Conservation (phyloP, 2,113 vertebrate genomes). For the Leptocoma aspasia region DNA sequence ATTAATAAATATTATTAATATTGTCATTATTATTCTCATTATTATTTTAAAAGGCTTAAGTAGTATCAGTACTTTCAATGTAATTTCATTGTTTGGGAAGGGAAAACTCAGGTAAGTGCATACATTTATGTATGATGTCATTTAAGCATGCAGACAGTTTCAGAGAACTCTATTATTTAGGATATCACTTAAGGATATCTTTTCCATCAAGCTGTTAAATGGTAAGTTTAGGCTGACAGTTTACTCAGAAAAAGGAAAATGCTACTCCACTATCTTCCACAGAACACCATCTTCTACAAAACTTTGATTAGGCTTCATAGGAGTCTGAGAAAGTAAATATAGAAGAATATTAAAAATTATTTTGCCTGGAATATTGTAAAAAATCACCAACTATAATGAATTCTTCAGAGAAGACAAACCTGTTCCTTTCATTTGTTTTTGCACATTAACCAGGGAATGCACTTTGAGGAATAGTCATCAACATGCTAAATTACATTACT, state of each 20-base stretch:
- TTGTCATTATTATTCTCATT: neutral
- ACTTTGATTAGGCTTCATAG: neutral
- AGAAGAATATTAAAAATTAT: neutral
- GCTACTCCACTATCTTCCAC: neutral
- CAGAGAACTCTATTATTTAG: neutral
- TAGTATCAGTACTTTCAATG: neutral
- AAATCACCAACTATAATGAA: neutral
- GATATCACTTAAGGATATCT: neutral
- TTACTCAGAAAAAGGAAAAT: neutral
- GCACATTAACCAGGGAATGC: neutral
- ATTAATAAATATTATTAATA: neutral
- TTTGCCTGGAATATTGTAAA: neutral
- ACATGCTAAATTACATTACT: neutral
- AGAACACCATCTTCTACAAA: neutral
- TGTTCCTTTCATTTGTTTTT: neutral
- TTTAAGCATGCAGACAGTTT: neutral
- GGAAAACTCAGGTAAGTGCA: neutral
- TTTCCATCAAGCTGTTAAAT: neutral
- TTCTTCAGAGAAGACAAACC: neutral
- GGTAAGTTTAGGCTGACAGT: neutral
- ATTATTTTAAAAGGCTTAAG: neutral
- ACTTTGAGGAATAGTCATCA: neutral
- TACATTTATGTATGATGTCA: neutral
- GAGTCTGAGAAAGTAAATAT: neutral
- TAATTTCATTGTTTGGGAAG: neutral